phyloP scores from a whole-genome alignment of 2,888 invertebrate species.

The Thymelicus lineola region DNA sequence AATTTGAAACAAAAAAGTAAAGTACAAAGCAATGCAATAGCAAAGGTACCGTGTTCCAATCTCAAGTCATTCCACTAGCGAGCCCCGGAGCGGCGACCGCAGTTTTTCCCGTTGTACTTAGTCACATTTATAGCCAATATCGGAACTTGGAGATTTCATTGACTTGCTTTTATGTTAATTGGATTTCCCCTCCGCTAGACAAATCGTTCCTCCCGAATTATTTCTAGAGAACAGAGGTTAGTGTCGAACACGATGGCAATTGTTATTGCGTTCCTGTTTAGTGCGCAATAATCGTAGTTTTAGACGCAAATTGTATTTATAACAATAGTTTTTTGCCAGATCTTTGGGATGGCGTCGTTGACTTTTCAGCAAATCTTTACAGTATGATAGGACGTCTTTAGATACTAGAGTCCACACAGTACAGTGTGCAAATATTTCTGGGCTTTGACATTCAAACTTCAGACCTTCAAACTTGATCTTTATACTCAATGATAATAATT shows the following conservation, averaged over 20 bases:
- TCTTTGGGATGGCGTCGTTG: background rate
- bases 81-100: conserved; percentile 15
- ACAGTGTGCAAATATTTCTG: no score
- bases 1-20: background rate
- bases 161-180: conserved; percentile 68
- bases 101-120: conserved; percentile 33
- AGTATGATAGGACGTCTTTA: no score
- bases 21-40: background rate
- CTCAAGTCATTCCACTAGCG: background rate
- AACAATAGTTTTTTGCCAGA: background rate
- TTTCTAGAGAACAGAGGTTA: conserved; percentile 10
- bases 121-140: conserved; percentile 64
- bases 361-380: no score
- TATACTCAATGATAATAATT: no score
- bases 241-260: background rate
- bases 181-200: conserved; percentile 54
- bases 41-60: background rate
- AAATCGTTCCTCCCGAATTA: conserved; percentile 40
- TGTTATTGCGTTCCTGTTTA: conserved; percentile 1
- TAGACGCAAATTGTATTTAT: background rate
- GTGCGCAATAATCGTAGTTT: background rate
- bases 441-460: no score
- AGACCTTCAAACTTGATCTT: no score
- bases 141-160: conserved; percentile 70
- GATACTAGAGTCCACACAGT: no score